Conservation (phyloP, 2,888 invertebrate genomes). For the Euzetes globulus region DNA sequence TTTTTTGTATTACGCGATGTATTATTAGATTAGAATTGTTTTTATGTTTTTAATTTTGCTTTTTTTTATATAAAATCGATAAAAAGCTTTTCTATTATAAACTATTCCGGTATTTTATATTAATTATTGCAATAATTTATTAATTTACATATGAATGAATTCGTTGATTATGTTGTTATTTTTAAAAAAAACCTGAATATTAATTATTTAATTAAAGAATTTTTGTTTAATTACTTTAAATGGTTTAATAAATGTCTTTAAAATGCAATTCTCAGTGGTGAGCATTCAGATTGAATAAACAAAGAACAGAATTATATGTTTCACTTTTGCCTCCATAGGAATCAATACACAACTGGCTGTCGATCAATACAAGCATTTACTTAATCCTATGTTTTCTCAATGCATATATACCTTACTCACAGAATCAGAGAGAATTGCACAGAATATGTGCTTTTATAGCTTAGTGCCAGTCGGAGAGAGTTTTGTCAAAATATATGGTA, state of each 20-base stretch:
- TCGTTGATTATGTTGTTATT: conserved; percentile 19
- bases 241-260: no score
- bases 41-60: no score
- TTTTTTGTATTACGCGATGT: no score
- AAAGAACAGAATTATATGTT: neutral
- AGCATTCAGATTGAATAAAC: neutral
- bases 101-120: conserved; percentile 15
- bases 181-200: neutral
- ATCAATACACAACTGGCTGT: neutral
- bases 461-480: no score
- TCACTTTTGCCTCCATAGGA: neutral
- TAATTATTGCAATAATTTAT: conserved; percentile 17
- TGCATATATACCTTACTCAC: no score
- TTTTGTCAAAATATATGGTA: neutral
- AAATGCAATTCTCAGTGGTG: no score
- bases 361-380: neutral
- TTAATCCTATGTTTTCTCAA: no score
- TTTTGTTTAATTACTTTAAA: conserved; percentile 10
- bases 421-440: neutral
- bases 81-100: neutral
- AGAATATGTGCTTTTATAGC: no score
- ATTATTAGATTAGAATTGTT: no score
- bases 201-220: neutral
- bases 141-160: neutral
- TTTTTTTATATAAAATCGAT: no score